Conservation (phyloP, 2,888 invertebrate genomes). For the Lomographa bimaculata region DNA sequence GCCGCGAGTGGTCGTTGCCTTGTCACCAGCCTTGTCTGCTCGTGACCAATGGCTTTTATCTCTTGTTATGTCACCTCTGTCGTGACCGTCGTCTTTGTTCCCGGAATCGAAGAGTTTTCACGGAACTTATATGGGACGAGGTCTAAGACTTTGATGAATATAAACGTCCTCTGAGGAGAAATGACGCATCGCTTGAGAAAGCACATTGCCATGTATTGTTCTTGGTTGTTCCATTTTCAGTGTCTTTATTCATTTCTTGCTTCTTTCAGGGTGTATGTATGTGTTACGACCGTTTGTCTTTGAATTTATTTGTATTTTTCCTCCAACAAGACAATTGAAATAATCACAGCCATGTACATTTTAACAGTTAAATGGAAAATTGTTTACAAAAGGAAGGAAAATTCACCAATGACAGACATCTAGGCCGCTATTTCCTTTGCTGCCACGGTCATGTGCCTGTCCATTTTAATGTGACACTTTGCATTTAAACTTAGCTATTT, state of each 20-base stretch:
- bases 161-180: too few species aligned
- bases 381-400: conserved; percentile 48
- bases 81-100: conserved; percentile 14
- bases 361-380: conserved; percentile 28
- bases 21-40: conserved; percentile 17
- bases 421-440: conserved; percentile 61
- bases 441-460: conserved; percentile 51
- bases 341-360: conserved; percentile 13
- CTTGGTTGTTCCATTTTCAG: too few species aligned
- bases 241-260: too few species aligned
- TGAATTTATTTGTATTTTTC: too few species aligned
- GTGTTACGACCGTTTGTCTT: too few species aligned
- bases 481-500: conserved; percentile 30
- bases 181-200: too few species aligned
- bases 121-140: conserved; percentile 7
- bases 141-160: conserved; percentile 1
- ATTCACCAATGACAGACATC: conserved; percentile 48
- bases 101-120: conserved; percentile 3
- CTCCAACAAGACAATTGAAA: too few species aligned
- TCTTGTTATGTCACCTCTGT: conserved; percentile 20
- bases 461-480: conserved; percentile 33
- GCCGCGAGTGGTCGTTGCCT: conserved; percentile 55
- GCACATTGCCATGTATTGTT: too few species aligned
- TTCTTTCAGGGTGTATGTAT: too few species aligned
- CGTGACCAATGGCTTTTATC: conserved; percentile 27